A percentile compares a stretch with the other conserved stretches of the same genome.
phyloP scores from a whole-genome alignment of 2,113 vertebrate species.

The Ameiurus melas region DNA sequence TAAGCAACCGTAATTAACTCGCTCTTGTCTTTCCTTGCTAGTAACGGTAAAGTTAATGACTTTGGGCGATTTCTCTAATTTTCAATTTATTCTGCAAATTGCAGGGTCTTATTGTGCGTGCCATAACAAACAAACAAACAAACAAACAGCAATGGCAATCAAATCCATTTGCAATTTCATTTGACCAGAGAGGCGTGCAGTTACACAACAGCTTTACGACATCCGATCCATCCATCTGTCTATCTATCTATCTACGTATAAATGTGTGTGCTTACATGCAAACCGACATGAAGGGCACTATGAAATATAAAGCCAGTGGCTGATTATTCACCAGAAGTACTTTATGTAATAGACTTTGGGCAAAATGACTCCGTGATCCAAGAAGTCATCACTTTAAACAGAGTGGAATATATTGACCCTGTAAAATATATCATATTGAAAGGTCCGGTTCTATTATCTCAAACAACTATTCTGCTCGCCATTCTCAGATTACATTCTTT shows the following conservation, averaged over 20 bases:
- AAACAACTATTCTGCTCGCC: not conserved
- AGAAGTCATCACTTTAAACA: slow-evolving; percentile 29
- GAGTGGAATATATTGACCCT: slow-evolving; percentile 11
- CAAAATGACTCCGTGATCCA: slow-evolving; percentile 35
- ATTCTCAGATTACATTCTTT: not conserved
- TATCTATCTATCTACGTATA: not conserved
- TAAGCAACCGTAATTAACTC: slow-evolving; percentile 54
- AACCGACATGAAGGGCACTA: not conserved
- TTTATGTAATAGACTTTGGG: slow-evolving; percentile 52
- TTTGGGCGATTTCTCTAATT: slow-evolving; percentile 55
- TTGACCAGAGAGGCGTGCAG: not conserved
- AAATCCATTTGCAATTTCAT: slow-evolving; percentile 11
- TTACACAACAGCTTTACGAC: not conserved
- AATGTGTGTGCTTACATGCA: not conserved
- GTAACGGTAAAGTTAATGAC: slow-evolving; percentile 56
- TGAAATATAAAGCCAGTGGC: not conserved
- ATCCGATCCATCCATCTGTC: not conserved
- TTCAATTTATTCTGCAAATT: slow-evolving; percentile 60
- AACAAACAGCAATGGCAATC: slow-evolving; percentile 31
- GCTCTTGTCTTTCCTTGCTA: slow-evolving; percentile 24
- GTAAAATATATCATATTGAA: slow-evolving; percentile 10
- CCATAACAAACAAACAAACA: slow-evolving; percentile 37
- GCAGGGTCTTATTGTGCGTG: slow-evolving; percentile 30
- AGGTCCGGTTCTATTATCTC: not conserved
- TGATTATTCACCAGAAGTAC: slow-evolving; percentile 45